phyloP scores from a whole-genome alignment of 30 jellyfish, hydroid and myxozoan genomes.

The Sanderia malayensis region DNA sequence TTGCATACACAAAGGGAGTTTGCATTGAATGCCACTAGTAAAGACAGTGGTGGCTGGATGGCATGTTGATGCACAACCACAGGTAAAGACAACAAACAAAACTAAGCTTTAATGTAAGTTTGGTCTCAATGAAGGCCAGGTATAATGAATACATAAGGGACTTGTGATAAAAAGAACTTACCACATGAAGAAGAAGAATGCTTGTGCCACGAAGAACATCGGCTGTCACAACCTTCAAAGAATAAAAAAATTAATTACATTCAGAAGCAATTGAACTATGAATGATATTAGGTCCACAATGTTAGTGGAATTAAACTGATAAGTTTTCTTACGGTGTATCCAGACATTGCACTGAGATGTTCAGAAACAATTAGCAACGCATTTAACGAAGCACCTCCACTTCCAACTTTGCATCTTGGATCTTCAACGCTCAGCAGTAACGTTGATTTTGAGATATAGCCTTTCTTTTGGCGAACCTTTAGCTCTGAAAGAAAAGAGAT shows the following conservation, averaged over 20 bases:
- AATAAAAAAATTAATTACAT: background rate
- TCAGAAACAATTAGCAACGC: conserved; percentile 92
- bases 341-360: conserved; percentile 88
- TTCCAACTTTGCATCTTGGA: conserved; percentile 84
- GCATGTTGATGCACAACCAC: too few relatives aligned
- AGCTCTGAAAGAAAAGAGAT: conserved; percentile 39
- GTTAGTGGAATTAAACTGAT: background rate
- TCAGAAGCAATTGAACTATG: background rate
- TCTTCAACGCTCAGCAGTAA: conserved; percentile 81
- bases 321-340: conserved; percentile 77
- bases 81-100: too few relatives aligned
- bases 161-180: conserved; percentile 34
- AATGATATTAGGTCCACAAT: background rate
- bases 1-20: too few relatives aligned
- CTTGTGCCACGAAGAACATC: conserved; percentile 74
- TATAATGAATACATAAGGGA: too few relatives aligned
- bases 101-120: too few relatives aligned
- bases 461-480: conserved; percentile 74
- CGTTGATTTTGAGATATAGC: conserved; percentile 67
- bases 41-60: too few relatives aligned
- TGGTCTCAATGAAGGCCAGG: too few relatives aligned
- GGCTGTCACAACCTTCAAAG: conserved; percentile 78
- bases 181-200: conserved; percentile 85
- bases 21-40: too few relatives aligned
- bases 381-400: conserved; percentile 98